A percentile compares a stretch with the other conserved stretches of the same genome.
Evolutionary conservation across 2,797 vertebrate genomes (phyloP).

Genomic region (Hapalemur alaotrensis): DNA sequence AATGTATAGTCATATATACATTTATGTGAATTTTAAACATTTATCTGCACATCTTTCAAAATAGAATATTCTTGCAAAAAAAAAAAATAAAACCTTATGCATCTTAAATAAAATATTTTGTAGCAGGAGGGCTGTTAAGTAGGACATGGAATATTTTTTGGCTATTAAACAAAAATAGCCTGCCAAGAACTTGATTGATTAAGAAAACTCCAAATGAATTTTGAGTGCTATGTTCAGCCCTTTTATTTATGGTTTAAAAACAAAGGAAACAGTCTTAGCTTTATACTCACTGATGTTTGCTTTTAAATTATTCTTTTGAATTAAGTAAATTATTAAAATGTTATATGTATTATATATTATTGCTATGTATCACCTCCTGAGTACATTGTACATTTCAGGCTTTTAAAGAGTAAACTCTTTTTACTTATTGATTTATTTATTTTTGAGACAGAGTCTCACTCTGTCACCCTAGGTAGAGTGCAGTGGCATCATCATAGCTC

Average conservation of each 20-base stretch:
- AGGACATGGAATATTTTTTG: neutral
- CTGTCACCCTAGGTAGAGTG: too few species aligned
- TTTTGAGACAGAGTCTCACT: too few species aligned
- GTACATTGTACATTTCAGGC: neutral
- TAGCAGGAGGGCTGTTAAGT: neutral
- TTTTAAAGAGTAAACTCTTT: conserved; percentile 22
- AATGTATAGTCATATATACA: neutral
- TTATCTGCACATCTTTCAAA: neutral
- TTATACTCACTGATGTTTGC: neutral
- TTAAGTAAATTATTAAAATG: neutral
- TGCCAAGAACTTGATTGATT: neutral
- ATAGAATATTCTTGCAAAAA: neutral
- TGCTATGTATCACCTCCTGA: neutral
- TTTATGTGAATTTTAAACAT: conserved; percentile 18
- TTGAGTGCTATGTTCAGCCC: neutral
- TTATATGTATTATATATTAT: neutral
- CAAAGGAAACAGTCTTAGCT: neutral
- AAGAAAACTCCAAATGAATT: neutral
- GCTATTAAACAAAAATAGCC: neutral
- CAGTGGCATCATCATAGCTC: too few species aligned
- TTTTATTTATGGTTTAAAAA: neutral
- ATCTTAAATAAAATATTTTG: neutral
- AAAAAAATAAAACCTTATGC: neutral
- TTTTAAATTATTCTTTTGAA: neutral
- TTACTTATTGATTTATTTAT: too few species aligned